These are phyloP conservation scores for Philereme vetulata DNA, from an alignment of 2,888 invertebrate species.

Conservation along the genomic window DNA sequence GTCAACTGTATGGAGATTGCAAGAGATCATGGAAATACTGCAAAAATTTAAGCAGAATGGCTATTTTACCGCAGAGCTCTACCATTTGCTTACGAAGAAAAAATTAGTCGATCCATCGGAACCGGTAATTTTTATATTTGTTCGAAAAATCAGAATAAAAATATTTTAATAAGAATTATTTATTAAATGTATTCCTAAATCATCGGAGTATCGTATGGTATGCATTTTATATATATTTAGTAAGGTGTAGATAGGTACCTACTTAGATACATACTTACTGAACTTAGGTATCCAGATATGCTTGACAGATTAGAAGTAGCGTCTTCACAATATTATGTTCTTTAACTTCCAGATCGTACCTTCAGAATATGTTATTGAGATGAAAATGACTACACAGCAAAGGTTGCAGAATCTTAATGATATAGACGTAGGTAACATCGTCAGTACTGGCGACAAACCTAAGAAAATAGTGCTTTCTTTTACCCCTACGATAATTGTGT, in stretches of 20 bases:
- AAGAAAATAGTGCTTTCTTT: constrained; percentile 59
- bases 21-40: constrained; percentile 67
- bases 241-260: too few species aligned
- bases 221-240: too few species aligned
- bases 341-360: constrained; percentile 63
- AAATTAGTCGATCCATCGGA: constrained; percentile 53
- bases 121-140: constrained; percentile 50
- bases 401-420: constrained; percentile 61
- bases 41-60: constrained; percentile 73
- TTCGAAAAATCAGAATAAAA: too few species aligned
- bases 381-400: constrained; percentile 63
- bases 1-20: constrained; percentile 29
- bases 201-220: too few species aligned
- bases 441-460: constrained; percentile 45
- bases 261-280: too few species aligned
- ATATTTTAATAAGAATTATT: too few species aligned
- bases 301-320: too few species aligned
- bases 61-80: constrained; percentile 71
- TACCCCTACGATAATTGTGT: constrained; percentile 82
- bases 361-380: constrained; percentile 69
- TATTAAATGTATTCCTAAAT: too few species aligned
- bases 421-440: constrained; percentile 64
- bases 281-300: too few species aligned
- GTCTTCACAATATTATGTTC: constrained; percentile 14
- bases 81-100: constrained; percentile 68